Evolutionary conservation across 2,797 vertebrate species (phyloP), one percentile per base, ranked within the genome.

Genomic region (Melanotaenia boesemani): DNA sequence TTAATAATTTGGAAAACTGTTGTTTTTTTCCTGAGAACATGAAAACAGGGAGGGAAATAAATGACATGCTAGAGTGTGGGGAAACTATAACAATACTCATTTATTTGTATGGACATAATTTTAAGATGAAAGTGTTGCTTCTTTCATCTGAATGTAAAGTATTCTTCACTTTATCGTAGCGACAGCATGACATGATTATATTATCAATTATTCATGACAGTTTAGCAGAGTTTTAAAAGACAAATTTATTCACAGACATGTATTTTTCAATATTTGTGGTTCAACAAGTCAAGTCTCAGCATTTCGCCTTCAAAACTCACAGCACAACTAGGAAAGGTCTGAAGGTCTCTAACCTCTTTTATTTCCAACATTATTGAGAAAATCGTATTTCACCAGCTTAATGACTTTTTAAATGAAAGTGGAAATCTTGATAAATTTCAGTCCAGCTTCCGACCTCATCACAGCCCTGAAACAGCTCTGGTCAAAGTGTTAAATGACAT

Each of bases 181-280:
- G 58, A 28, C 61, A 56, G 58, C 56, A 66, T 56, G 30, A 72
- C 46, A 72, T 56, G 68, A 59, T 67, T 60, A 34, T 48, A 61
- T 22, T 30, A 67, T 67, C 32, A 71, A 77, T 77, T 71, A 71
- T 77, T 66, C 13, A 71, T 71, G 48, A 77, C 58, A 62, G 36
- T 67, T 74, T 62, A 64, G 64, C 63, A 77, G 30, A 36, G 39
- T 41, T 63, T 62, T 56, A 69, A 75, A 67, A 68, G 48, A 48
- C 39, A 46, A 39, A 70, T 30, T 22, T 56, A 41, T 34, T 55
- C 48, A 63, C 59, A 63, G 32, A 30, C 41, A 30, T 54, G 36
- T 37, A n/a, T 41, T 22, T 63, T 71, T 44, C 26, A 63, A 16
- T 54, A n/a, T 54, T 39, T 61, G 18, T 44, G 26, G 26, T 55